phyloP scores from a whole-genome alignment of 2,113 vertebrate genomes.

The Catagonus wagneri region DNA sequence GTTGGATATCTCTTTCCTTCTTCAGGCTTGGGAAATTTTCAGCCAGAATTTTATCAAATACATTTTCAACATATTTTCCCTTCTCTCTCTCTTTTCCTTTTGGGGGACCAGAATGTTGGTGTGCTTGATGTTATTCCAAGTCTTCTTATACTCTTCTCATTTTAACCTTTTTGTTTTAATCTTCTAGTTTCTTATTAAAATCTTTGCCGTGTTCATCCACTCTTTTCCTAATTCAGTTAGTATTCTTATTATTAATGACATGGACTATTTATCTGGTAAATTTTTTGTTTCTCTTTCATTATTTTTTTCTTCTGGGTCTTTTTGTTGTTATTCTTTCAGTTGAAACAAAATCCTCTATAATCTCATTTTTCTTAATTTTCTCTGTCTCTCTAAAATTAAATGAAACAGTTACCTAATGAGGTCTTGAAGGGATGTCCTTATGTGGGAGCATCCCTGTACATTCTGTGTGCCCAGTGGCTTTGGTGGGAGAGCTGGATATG shows the following conservation, averaged over 20 bases:
- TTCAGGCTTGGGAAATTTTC: background rate
- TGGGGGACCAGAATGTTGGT: background rate
- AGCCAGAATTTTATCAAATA: background rate
- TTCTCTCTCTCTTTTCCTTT: background rate
- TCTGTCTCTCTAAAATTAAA: background rate
- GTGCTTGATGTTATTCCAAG: background rate
- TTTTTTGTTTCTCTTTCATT: background rate
- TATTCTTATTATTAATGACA: background rate
- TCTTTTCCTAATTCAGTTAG: background rate
- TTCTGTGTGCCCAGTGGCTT: background rate
- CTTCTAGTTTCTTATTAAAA: background rate
- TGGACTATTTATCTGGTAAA: background rate
- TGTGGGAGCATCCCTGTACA: background rate
- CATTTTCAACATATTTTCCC: background rate
- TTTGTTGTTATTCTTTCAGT: background rate
- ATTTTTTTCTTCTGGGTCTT: background rate
- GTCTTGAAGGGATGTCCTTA: background rate
- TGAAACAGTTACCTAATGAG: background rate
- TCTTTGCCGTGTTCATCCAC: background rate
- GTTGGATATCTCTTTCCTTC: background rate
- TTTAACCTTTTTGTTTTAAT: background rate
- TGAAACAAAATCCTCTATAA: background rate
- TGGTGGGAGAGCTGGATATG: background rate
- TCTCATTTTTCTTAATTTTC: background rate
- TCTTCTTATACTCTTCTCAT: background rate